phyloP scores from a whole-genome alignment of 2,113 vertebrate species.

The Sterna hirundo region DNA sequence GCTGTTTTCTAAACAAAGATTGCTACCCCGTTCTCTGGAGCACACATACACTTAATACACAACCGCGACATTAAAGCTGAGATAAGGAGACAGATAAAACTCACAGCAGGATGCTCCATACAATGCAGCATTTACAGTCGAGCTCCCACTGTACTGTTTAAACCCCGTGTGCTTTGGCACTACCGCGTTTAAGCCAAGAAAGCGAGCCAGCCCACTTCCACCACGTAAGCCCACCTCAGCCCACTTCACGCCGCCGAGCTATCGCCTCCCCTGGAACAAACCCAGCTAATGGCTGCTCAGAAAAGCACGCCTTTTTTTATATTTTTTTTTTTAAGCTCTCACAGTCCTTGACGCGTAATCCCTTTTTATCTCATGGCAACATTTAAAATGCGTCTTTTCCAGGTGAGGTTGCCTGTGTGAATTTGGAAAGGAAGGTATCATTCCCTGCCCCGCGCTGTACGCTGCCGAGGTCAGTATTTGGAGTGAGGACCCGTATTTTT shows the following conservation, averaged over 20 bases:
- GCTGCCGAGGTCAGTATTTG: not conserved
- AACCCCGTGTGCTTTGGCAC: not conserved
- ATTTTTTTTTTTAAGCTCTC: not conserved
- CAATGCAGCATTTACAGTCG: not conserved
- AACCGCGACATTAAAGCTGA: slow-evolving; percentile 53
- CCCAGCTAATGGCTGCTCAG: not conserved
- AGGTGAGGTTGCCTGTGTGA: not conserved
- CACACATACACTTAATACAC: slow-evolving; percentile 49
- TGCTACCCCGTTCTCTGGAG: slow-evolving; percentile 48
- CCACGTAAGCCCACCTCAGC: not conserved
- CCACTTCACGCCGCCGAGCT: not conserved
- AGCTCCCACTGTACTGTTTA: not conserved
- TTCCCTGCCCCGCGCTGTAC: not conserved
- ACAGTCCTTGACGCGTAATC: not conserved
- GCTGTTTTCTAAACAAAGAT: slow-evolving; percentile 68
- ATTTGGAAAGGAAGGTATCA: not conserved
- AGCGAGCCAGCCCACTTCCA: not conserved
- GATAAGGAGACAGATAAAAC: slow-evolving; percentile 63
- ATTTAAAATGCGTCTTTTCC: not conserved
- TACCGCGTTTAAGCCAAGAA: not conserved
- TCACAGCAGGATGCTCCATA: slow-evolving; percentile 54
- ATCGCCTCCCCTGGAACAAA: not conserved
- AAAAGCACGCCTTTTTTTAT: not conserved
- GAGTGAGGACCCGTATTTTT: not conserved
- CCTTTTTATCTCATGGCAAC: not conserved